Conservation (phyloP, 92 coral and sea anemone genomes). For the Phenganax stokvisi region DNA sequence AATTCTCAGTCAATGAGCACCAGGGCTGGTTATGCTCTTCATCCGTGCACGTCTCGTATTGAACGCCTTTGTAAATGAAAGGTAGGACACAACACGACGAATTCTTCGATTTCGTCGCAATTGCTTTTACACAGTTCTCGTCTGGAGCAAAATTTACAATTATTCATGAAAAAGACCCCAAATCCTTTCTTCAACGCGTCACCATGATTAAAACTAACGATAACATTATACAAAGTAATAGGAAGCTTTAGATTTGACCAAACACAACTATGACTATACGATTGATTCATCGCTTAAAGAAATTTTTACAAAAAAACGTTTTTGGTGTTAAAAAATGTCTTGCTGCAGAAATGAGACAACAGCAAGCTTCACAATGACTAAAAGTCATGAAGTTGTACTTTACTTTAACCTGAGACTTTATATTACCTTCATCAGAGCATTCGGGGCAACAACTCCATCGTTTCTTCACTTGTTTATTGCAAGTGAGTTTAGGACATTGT, state of each 20-base stretch:
- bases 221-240: too few species aligned
- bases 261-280: too few species aligned
- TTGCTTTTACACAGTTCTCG: conserved; percentile 69
- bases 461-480: conserved; percentile 74
- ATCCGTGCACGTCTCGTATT: conserved; percentile 69
- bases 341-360: too few species aligned
- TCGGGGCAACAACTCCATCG: conserved; percentile 98
- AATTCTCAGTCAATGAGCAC: conserved; percentile 87
- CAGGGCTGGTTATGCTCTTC: conserved; percentile 75
- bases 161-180: background rate
- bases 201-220: too few species aligned
- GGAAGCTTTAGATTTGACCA: too few species aligned
- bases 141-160: conserved; percentile 41
- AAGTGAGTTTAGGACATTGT: conserved; percentile 85
- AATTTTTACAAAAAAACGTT: too few species aligned
- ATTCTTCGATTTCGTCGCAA: conserved; percentile 59
- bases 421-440: conserved; percentile 72
- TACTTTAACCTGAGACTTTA: too few species aligned
- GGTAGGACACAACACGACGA: conserved; percentile 89
- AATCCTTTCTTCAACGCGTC: too few species aligned
- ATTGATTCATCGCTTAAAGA: too few species aligned
- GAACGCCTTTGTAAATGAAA: conserved; percentile 70
- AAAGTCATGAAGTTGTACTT: too few species aligned
- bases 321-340: too few species aligned
- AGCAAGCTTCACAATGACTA: too few species aligned